Percentiles rank a stretch among this genome's conserved stretches.
These are phyloP conservation scores for Saccostrea echinata DNA, from an alignment of 1,140 invertebrate species.

Conservation along the genomic window DNA sequence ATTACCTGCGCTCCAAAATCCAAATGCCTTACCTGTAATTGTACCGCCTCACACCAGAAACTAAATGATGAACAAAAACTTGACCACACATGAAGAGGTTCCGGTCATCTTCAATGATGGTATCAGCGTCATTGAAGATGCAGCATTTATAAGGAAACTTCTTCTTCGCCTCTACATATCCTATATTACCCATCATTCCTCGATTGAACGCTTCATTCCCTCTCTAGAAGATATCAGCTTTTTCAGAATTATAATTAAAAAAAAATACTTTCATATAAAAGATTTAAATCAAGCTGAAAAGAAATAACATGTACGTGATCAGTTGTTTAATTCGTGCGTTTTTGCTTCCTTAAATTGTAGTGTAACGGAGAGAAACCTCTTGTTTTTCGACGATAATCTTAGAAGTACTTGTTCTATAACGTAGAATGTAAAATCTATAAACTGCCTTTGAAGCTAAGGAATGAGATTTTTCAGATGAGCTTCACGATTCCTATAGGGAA, in stretches of 20 bases:
- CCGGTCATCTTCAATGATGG: slow-evolving; percentile 91
- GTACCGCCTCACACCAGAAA: neutral
- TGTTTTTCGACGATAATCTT: too few species aligned
- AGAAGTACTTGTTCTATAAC: slow-evolving; percentile 70
- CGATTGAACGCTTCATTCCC: slow-evolving; percentile 87
- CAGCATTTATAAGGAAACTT: slow-evolving; percentile 89
- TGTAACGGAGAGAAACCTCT: too few species aligned
- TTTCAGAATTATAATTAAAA: too few species aligned
- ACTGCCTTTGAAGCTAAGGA: slow-evolving; percentile 67
- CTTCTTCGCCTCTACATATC: slow-evolving; percentile 86
- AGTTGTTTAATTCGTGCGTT: too few species aligned
- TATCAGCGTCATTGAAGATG: slow-evolving; percentile 96
- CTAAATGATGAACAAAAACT: neutral
- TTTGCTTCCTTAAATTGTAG: too few species aligned
- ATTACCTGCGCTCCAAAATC: too few species aligned
- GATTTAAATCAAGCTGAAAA: too few species aligned
- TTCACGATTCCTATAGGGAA: slow-evolving; percentile 77
- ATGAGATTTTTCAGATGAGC: slow-evolving; percentile 74
- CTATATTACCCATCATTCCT: slow-evolving; percentile 95
- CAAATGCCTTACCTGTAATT: slow-evolving; percentile 47
- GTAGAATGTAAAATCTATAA: slow-evolving; percentile 70
- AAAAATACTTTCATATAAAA: too few species aligned
- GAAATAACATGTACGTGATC: too few species aligned
- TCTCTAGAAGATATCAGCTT: neutral
- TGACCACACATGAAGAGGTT: slow-evolving; percentile 93